Conservation (phyloP, 2,797 vertebrate species). For the Eidolon dupreanum region DNA sequence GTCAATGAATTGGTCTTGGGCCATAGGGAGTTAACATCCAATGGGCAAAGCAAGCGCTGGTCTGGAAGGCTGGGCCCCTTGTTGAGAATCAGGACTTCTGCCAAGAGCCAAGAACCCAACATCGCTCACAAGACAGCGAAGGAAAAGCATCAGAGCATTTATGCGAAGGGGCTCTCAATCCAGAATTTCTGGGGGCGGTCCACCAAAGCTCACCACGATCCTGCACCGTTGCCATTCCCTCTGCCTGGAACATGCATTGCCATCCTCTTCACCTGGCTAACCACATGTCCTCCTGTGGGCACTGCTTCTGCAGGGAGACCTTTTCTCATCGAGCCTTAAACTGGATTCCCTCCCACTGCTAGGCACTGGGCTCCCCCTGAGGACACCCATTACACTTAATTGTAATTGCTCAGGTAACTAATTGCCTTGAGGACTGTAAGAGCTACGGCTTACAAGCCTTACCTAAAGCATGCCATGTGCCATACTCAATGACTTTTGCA, state of each 20-base stretch:
- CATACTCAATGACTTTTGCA: too few species aligned
- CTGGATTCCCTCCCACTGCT: background rate
- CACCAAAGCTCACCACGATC: too few species aligned
- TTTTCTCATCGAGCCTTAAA: background rate
- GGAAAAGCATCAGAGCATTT: background rate
- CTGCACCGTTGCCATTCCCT: rapidly evolving
- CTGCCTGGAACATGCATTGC: rapidly evolving
- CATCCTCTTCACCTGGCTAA: background rate
- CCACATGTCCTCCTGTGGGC: background rate
- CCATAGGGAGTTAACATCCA: background rate
- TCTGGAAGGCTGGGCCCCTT: background rate
- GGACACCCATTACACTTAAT: background rate
- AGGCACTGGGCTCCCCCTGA: rapidly evolving
- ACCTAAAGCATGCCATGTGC: rapidly evolving
- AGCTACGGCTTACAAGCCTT: too few species aligned
- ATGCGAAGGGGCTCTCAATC: background rate
- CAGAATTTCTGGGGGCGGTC: background rate
- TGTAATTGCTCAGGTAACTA: background rate
- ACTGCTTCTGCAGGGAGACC: background rate
- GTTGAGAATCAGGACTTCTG: background rate
- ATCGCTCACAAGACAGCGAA: background rate
- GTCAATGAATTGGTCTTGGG: background rate
- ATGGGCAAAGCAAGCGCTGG: background rate
- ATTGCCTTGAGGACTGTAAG: background rate
- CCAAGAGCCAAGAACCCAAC: background rate